A percentile compares a stretch with the other conserved stretches of the same genome.
Evolutionary conservation across 2,888 invertebrate species (phyloP).

Genomic region (Pristionchus exspectatus): DNA sequence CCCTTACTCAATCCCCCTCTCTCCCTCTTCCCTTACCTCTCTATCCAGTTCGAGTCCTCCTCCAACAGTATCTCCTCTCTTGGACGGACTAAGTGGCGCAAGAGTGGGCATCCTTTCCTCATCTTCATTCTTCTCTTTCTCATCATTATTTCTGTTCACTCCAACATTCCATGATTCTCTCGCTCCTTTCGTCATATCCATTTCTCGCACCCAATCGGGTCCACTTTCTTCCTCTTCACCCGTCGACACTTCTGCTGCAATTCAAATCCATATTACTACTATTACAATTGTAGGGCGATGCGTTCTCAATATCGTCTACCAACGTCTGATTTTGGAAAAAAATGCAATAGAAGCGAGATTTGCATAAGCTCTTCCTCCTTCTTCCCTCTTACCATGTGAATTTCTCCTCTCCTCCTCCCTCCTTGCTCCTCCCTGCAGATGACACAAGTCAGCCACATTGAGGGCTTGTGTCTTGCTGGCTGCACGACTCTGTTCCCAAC

Average conservation of each 20-base stretch:
- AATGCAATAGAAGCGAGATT: not conserved
- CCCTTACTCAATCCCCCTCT: not conserved
- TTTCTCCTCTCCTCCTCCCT: slow-evolving; percentile 46
- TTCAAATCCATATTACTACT: not conserved
- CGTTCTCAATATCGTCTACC: not conserved
- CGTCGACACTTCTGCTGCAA: slow-evolving; percentile 34
- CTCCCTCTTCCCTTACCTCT: not conserved
- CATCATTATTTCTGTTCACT: slow-evolving; percentile 9
- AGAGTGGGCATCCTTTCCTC: slow-evolving; percentile 1
- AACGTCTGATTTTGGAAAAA: not conserved
- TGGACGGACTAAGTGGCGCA: slow-evolving; percentile 36
- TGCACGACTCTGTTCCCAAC: slow-evolving; percentile 14
- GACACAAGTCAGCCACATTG: slow-evolving; percentile 42
- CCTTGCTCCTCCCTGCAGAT: slow-evolving; percentile 32
- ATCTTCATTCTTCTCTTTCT: slow-evolving; percentile 42
- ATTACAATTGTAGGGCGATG: not conserved
- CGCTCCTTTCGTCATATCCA: slow-evolving; percentile 59
- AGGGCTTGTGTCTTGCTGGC: slow-evolving; percentile 24
- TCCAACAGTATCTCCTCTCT: not conserved
- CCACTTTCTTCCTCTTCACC: slow-evolving; percentile 68
- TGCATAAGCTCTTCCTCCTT: not conserved
- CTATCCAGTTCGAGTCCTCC: slow-evolving; percentile 12
- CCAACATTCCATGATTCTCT: slow-evolving; percentile 37
- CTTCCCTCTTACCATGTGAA: slow-evolving; percentile 24
- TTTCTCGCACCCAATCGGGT: slow-evolving; percentile 71